Conservation (phyloP, 2,888 invertebrate species). For the Pammene aurita region DNA sequence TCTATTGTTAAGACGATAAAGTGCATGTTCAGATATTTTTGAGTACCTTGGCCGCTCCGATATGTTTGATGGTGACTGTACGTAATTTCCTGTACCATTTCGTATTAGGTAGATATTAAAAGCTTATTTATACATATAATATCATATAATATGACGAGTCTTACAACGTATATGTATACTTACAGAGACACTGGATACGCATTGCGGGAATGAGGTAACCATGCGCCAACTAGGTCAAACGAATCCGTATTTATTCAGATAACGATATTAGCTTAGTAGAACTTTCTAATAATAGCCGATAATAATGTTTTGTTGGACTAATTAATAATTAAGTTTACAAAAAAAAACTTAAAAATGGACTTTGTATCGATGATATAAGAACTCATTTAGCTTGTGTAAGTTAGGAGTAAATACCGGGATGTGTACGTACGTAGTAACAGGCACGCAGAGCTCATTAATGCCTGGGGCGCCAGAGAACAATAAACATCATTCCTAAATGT, state of each 20-base stretch:
- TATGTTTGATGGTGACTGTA: too few species aligned
- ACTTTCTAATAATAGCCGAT: constrained; percentile 10
- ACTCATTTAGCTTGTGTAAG: neutral
- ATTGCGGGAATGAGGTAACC: constrained; percentile 2
- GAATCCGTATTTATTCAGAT: constrained; percentile 12
- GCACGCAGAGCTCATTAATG: neutral
- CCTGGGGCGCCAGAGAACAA: too few species aligned
- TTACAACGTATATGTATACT: too few species aligned
- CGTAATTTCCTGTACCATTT: too few species aligned
- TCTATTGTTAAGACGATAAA: too few species aligned
- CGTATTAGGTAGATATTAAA: too few species aligned
- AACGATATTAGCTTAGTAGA: constrained; percentile 15
- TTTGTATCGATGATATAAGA: neutral
- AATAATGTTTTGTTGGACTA: constrained; percentile 10
- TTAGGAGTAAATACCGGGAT: too few species aligned
- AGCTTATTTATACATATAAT: too few species aligned
- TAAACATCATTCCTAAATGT: too few species aligned
- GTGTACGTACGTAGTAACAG: neutral
- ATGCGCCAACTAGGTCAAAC: constrained; percentile 19
- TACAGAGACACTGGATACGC: neutral
- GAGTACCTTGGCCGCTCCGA: too few species aligned
- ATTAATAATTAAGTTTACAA: constrained; percentile 1
- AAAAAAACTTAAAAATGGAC: neutral
- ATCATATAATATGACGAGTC: too few species aligned
- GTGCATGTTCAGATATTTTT: too few species aligned